Evolutionary conservation across 2,888 invertebrate species (phyloP).

Genomic region (Schrankia costaestrigalis): DNA sequence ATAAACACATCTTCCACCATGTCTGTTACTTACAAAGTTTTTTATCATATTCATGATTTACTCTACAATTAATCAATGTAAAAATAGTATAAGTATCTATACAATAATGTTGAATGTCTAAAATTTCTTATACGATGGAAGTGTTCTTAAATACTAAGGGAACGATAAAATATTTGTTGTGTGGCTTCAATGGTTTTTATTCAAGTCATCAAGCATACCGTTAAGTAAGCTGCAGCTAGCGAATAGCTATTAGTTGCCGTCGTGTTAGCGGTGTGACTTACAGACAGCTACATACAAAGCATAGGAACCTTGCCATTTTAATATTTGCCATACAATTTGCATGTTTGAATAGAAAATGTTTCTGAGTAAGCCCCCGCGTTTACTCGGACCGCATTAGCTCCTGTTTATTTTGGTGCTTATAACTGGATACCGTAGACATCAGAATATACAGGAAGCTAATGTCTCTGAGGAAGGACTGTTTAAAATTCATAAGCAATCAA

Average conservation of each 20-base stretch:
- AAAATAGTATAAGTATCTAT: slow-evolving; percentile 2
- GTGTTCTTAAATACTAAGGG: slow-evolving; percentile 47
- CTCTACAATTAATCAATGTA: slow-evolving; percentile 4
- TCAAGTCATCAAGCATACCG: slow-evolving; percentile 64
- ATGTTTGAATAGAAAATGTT: slow-evolving; percentile 71
- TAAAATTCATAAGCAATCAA: slow-evolving; percentile 41
- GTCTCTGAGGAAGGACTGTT: too few relatives aligned
- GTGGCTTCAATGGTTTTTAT: slow-evolving; percentile 59
- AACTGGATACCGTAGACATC: slow-evolving; percentile 31
- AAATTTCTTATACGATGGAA: slow-evolving; percentile 30
- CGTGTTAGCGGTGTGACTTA: slow-evolving; percentile 48
- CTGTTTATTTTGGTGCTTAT: slow-evolving; percentile 45
- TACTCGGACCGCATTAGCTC: slow-evolving; percentile 44
- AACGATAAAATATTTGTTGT: slow-evolving; percentile 54
- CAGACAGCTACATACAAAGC: slow-evolving; percentile 56
- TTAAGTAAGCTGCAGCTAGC: slow-evolving; percentile 60
- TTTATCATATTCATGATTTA: slow-evolving; percentile 14
- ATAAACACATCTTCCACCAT: slow-evolving; percentile 57
- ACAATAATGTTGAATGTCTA: slow-evolving; percentile 7
- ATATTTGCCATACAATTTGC: slow-evolving; percentile 74
- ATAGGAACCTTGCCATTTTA: slow-evolving; percentile 52
- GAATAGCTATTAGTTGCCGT: slow-evolving; percentile 48
- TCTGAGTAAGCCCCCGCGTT: slow-evolving; percentile 54
- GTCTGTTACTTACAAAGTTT: slow-evolving; percentile 31
- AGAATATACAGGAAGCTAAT: slow-evolving; percentile 37